These are phyloP conservation scores for Aurelia sp. DNA, from an alignment of 30 jellyfish, hydroid and myxozoan species.

Conservation along the genomic window DNA sequence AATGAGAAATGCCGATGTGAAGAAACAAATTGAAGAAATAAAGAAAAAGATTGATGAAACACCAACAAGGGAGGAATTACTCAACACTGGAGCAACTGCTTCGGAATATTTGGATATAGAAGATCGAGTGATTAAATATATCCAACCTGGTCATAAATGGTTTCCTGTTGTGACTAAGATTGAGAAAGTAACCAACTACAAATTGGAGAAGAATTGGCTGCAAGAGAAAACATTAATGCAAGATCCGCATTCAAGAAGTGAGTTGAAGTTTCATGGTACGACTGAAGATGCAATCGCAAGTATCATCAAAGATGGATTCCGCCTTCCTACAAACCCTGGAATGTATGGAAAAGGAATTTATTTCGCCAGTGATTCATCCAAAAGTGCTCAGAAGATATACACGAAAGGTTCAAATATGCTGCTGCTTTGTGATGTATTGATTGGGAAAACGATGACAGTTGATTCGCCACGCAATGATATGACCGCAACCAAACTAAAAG, in stretches of 20 bases:
- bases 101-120: constrained; percentile 53
- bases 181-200: constrained; percentile 68
- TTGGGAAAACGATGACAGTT: constrained; percentile 64
- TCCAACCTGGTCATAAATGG: constrained; percentile 74
- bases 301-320: constrained; percentile 68
- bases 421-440: constrained; percentile 69
- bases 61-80: constrained; percentile 30
- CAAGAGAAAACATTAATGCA: constrained; percentile 30
- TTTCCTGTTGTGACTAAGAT: constrained; percentile 67
- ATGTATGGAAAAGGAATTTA: constrained; percentile 84
- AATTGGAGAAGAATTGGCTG: constrained; percentile 48
- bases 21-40: constrained; percentile 24
- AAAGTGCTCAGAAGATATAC: constrained; percentile 78
- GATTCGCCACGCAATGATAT: constrained; percentile 22
- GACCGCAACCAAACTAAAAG: constrained; percentile 24
- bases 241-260: constrained; percentile 17
- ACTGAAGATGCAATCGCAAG: constrained; percentile 55
- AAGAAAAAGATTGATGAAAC: background rate
- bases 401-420: constrained; percentile 75
- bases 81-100: constrained; percentile 47
- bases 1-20: background rate
- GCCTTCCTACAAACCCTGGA: constrained; percentile 63
- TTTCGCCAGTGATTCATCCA: constrained; percentile 86
- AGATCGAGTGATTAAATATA: constrained; percentile 66
- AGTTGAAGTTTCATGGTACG: constrained; percentile 81